Base-by-base conservation (phyloP, 2,113 vertebrate species). In the Gopherus flavomarginatus region DNA sequence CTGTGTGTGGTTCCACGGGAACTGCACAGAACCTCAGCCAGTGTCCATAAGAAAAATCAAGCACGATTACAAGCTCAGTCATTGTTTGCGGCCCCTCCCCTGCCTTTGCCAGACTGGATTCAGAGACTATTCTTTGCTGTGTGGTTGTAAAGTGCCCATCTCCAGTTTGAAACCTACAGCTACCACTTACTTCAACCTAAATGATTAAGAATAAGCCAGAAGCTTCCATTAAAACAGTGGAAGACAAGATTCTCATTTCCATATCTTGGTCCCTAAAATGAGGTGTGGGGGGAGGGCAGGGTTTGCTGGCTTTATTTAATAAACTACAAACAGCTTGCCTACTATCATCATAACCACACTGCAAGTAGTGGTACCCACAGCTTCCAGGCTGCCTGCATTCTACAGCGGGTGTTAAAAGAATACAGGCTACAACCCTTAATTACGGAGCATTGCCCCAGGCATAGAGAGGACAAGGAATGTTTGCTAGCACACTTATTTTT, bases 381-480 rank as follows among this genome's bases (percentile, higher is more conserved):
- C 10, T 78, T 53, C 47, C 85, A 81, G 80, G 11, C 38, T 31
- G 2, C 0, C 1, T 6, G 5, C 4, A 44, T 42, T 17, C 0
- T 0, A 6, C 0, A 29, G 79, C 7, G 83, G 2, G 80, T 11
- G 90, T 11, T 0, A 47, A 53, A 3, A 53, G 54, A 83, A 90
- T n/a, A 49, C 77, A 27, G 56, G n/a, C 35, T 35, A 17, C 16
- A 80, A 19, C 31, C 13, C 47, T 80, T 52, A 19, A 52, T 22
- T 52, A 80, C 5, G 29, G 16, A 35, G 16, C 47, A 50, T 19
- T 35, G 78, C 16, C 26, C 78, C 21, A 4, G 78, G 78, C 49
- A 52, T 11, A 44, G 22, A 38, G 11, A 24, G 13, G 24, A 44
- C 72, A 77, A 77, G 38, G 22, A 44, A 77, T 26, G 35, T n/a